Evolutionary conservation across 2,888 invertebrate species (phyloP), one percentile per base, ranked within the genome.

Genomic region (Scaptomyza reducta): DNA sequence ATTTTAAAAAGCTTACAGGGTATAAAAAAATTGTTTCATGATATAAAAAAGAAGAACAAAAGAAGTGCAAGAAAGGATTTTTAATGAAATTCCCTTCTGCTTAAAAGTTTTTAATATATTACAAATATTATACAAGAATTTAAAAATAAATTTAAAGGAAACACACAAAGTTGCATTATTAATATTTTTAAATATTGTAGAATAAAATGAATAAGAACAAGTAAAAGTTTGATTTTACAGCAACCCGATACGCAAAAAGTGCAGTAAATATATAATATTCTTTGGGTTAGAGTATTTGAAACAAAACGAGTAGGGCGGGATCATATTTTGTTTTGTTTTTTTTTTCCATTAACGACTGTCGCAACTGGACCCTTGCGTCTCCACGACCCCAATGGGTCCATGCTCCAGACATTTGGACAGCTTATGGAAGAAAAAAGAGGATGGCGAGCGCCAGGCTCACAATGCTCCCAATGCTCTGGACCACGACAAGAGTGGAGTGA

Each of bases 281-380:
- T 25, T 16, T 13, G 2, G 1, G 22, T 4, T 16, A 71, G 63
- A 11, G 59, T 70, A 77, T 64, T 16, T 6, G 56, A 60, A 45
- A 49, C 50, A 61, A 64, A 47, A 41, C 42, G 29, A 65, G 29
- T 16, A 33, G 53, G 50, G 25, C 50, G 50, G 50, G 73, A 58
- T 66, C 68, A 68, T 65, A 79, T 79, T 82, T 79, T 82, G 79
- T 64, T 79, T 77, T 58, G 75, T 79, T 79, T 82, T 79, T 82
- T 82, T 64, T 79, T 77, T 58, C 77, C 82, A 85, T 85, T 85
- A 82, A 75, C 66, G 54, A 81, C 65, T 61, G 64, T 47, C 58
- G 57, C 65, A 70, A 74, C 55, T 53, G 65, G 58, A 45, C 16
- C 54, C 58, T 25, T n/a, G n/a, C 22, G 25, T n/a, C 22, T 33